Evolutionary conservation across 2,797 vertebrate species (phyloP), one percentile per base, ranked within the genome.

Genomic region (Manis crassicaudata): DNA sequence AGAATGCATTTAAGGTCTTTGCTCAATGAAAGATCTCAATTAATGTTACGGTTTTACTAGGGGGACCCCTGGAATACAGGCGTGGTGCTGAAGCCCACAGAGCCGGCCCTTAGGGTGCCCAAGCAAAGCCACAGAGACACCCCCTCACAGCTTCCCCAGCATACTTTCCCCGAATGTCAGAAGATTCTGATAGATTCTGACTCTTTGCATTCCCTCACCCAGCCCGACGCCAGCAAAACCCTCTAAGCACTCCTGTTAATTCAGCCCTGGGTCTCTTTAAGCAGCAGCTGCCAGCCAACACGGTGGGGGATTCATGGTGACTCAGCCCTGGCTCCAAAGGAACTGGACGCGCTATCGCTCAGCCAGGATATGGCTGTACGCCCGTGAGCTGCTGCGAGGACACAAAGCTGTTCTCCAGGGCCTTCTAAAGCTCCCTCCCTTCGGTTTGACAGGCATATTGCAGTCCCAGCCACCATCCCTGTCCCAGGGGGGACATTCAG

Each of bases 221-320:
- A 91, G 76, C 70, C 16, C 0, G 6, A 60, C 14, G 52, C 37
- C 52, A 32, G 70, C 25, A 7, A 83, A 37, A 76, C 23, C 32
- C 79, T 88, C 84, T 27, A 25, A 50, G 77, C 8, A 2, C 23
- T 58, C 52, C 40, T 14, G 32, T 35, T 18, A 60, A 43, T 91
- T 76, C 40, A n/a, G 93, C 9, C 80, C 37, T 5, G 72, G 87
- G 88, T 87, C 96, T 90, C 97, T 97, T 97, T 97, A 97, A 97
- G 90, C 76, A 52, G 76, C n/a, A 2, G 0, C 72, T 58, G 97
- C 96, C 97, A 97, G 97, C 96, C 97, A 97, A 37, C 85, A 0
- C 97, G 40, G 94, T 37, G 77, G 97, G 97, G 95, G 97, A 89
- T 56, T 96, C 14, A 0, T 88, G 94, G 96, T 96, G 97, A 97